Percentiles rank a stretch among this genome's conserved stretches.
phyloP scores from a whole-genome alignment of 37 sponge, comb jelly and placozoan genomes.

The Diacarnus erythraeanus region DNA sequence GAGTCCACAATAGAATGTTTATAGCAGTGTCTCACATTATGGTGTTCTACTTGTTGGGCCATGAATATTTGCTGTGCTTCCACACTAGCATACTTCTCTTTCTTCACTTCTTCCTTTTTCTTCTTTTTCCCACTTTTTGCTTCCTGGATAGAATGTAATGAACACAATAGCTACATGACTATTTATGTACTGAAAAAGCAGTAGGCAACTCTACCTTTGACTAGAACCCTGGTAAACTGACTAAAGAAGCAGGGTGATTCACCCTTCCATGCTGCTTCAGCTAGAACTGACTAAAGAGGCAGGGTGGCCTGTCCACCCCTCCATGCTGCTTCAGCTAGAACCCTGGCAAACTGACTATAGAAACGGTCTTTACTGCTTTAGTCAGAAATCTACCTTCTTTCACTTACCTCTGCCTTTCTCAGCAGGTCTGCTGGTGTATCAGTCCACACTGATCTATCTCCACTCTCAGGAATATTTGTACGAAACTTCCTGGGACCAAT shows the following conservation, averaged over 20 bases:
- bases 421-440: constrained; percentile 67
- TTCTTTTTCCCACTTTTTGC: neutral
- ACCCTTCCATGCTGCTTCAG: too few species aligned
- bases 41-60: constrained; percentile 24
- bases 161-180: too few species aligned
- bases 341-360: too few species aligned
- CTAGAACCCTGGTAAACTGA: too few species aligned
- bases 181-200: too few species aligned
- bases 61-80: constrained; percentile 13
- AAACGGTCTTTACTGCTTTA: too few species aligned
- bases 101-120: neutral
- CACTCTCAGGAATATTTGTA: constrained; percentile 30
- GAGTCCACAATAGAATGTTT: neutral
- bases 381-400: too few species aligned
- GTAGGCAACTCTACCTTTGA: too few species aligned
- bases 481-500: constrained; percentile 80
- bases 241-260: too few species aligned
- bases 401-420: constrained; percentile 39
- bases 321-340: too few species aligned
- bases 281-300: too few species aligned
- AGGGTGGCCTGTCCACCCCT: too few species aligned
- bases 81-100: neutral
- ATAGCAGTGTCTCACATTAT: constrained; percentile 24
- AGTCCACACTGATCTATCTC: constrained; percentile 87
- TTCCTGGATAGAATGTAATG: neutral